Conservation (phyloP, 2,797 vertebrate genomes). For the Peromyscus attwateri region DNA sequence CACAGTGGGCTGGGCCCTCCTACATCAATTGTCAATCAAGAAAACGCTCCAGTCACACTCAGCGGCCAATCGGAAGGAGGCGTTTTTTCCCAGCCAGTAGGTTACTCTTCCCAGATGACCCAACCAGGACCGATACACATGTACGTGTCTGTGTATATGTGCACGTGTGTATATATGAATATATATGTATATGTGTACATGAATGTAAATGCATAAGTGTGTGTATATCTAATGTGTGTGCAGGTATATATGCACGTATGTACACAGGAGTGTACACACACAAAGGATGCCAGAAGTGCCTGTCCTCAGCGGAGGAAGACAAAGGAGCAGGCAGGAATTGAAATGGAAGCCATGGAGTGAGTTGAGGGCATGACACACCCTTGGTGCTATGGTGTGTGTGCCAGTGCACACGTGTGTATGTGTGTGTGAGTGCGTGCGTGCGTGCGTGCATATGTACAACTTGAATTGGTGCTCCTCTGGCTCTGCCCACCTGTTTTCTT, state of each 20-base stretch:
- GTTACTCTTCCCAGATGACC: neutral
- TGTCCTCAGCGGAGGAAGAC: neutral
- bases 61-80: too few relatives aligned
- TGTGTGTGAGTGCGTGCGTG: too few relatives aligned
- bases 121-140: neutral
- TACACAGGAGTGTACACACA: too few relatives aligned
- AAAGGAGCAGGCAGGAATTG: neutral
- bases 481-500: neutral
- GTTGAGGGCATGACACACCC: neutral
- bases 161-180: neutral
- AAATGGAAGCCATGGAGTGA: neutral
- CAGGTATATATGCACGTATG: neutral
- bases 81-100: too few relatives aligned
- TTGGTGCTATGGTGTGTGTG: neutral
- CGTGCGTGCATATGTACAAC: fast-evolving
- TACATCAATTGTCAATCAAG: neutral
- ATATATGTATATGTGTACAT: neutral
- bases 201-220: neutral
- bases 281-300: neutral
- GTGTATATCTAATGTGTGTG: neutral
- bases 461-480: neutral
- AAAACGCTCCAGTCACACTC: neutral
- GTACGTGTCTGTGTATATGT: neutral
- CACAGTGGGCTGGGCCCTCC: neutral
- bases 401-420: neutral